Conservation (phyloP, 92 coral and sea anemone genomes). For the Epizoanthus stellaris region DNA sequence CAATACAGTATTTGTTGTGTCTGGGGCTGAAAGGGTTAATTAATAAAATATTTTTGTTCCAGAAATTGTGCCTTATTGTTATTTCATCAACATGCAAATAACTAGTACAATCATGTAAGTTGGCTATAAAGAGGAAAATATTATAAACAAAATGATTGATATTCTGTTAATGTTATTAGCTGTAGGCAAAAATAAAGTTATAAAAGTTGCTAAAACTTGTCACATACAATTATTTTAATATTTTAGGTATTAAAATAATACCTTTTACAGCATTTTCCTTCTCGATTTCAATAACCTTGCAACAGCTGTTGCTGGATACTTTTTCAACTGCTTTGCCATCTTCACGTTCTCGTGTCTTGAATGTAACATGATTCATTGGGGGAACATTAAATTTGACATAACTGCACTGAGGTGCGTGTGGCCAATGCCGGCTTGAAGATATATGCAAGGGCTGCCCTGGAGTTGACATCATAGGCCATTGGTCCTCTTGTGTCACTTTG, state of each 20-base stretch:
- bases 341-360: conserved; percentile 43
- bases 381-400: conserved; percentile 41
- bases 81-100: no score
- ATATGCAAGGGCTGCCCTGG: conserved; percentile 35
- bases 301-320: conserved; percentile 17
- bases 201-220: no score
- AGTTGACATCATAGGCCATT: conserved; percentile 33
- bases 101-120: no score
- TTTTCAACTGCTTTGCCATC: conserved; percentile 34
- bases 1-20: no score
- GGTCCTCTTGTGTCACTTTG: conserved; percentile 32
- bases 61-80: no score
- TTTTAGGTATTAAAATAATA: not conserved
- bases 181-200: no score
- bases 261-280: conserved; percentile 41
- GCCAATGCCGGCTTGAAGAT: conserved; percentile 47
- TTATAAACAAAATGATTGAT: no score
- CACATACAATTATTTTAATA: no score
- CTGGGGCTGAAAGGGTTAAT: no score
- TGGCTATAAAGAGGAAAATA: no score
- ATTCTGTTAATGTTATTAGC: no score
- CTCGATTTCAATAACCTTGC: conserved; percentile 17
- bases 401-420: conserved; percentile 44
- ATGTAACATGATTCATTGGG: conserved; percentile 31
- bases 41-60: no score